Evolutionary conservation across 2,113 vertebrate species (phyloP).

Genomic region (Aleadryas rufinucha): DNA sequence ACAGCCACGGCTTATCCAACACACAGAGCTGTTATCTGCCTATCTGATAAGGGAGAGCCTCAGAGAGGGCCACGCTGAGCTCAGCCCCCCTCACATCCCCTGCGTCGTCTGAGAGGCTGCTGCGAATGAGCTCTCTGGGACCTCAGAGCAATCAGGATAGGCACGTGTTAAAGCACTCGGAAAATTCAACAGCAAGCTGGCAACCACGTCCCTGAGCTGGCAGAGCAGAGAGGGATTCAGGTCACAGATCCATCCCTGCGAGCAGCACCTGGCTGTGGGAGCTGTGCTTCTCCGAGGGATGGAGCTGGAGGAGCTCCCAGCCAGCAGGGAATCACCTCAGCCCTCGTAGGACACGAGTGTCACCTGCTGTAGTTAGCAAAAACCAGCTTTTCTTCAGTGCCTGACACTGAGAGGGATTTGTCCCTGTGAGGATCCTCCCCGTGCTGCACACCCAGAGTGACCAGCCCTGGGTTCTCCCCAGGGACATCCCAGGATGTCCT

Average conservation of each 20-base stretch:
- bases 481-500: background rate
- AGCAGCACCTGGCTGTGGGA: background rate
- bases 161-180: background rate
- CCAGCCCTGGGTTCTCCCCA: background rate
- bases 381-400: accelerated
- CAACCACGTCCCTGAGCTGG: accelerated
- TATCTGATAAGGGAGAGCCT: background rate
- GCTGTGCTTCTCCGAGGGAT: background rate
- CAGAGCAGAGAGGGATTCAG: background rate
- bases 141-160: accelerated
- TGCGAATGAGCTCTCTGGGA: background rate
- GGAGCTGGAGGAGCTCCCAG: slow-evolving; percentile 11
- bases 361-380: background rate
- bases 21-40: background rate
- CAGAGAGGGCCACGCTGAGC: background rate
- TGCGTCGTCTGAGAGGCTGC: background rate
- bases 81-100: background rate
- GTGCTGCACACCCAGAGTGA: accelerated
- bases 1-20: accelerated
- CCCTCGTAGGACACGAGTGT: accelerated
- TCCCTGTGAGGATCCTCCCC: background rate
- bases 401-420: accelerated
- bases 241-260: accelerated
- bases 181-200: background rate
- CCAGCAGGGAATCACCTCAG: background rate